These are phyloP conservation scores for Garra rufa DNA, from an alignment of 2,113 vertebrate species.

Conservation along the genomic window DNA sequence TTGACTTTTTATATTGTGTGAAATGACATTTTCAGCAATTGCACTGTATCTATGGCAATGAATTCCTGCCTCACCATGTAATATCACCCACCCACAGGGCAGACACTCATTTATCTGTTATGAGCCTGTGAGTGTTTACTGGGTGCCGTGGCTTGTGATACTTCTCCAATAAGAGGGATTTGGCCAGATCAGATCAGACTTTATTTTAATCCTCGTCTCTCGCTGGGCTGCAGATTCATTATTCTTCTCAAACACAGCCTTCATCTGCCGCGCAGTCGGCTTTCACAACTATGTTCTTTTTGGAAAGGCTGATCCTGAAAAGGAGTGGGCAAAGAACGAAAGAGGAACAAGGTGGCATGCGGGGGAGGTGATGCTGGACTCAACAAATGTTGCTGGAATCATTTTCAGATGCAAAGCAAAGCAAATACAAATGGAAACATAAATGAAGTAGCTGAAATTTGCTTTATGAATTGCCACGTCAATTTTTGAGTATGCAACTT, in stretches of 20 bases:
- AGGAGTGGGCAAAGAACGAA: constrained; percentile 7
- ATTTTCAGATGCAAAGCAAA: constrained; percentile 23
- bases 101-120: constrained; percentile 16
- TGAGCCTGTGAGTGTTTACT: constrained; percentile 26
- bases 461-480: neutral
- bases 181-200: constrained; percentile 18
- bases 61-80: constrained; percentile 1
- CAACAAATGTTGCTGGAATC: constrained; percentile 18
- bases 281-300: constrained; percentile 13
- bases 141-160: constrained; percentile 15
- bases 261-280: neutral
- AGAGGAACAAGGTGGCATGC: constrained; percentile 14
- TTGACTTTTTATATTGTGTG: neutral
- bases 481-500: neutral
- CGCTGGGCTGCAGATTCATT: constrained; percentile 3
- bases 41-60: constrained; percentile 25
- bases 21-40: constrained; percentile 2
- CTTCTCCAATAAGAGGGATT: constrained; percentile 15
- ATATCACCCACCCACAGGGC: constrained; percentile 26
- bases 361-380: constrained; percentile 29
- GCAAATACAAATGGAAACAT: neutral
- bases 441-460: neutral
- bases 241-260: constrained; percentile 6
- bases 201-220: constrained; percentile 32
- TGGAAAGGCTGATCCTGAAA: constrained; percentile 13